phyloP scores from a whole-genome alignment of 2,113 vertebrate genomes.

The Lamprotornis superbus region DNA sequence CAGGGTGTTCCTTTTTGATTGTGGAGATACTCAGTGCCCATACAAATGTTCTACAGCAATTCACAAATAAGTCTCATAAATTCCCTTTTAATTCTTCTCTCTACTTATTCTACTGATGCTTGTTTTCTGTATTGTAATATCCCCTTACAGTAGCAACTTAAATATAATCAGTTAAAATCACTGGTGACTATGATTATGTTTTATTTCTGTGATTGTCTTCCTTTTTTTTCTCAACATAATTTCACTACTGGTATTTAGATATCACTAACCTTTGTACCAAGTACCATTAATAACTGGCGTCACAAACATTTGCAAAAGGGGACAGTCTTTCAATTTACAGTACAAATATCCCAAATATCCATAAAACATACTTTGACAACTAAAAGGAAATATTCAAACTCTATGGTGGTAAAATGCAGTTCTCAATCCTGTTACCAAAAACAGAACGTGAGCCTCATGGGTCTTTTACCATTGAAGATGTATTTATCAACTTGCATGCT shows the following conservation, averaged over 20 bases:
- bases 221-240: not conserved
- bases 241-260: not conserved
- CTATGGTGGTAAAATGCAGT: not conserved
- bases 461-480: not conserved
- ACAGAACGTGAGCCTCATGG: not conserved
- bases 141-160: not conserved
- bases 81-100: not conserved
- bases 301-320: not conserved
- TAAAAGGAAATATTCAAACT: not conserved
- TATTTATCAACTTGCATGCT: not conserved
- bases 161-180: not conserved
- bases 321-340: not conserved
- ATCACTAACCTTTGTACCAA: not conserved
- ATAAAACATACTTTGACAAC: not conserved
- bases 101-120: not conserved
- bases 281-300: not conserved
- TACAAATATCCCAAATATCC: not conserved
- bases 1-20: not conserved
- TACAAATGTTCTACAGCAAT: not conserved
- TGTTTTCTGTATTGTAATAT: not conserved
- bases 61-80: not conserved
- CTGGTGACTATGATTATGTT: not conserved
- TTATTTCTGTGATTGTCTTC: not conserved
- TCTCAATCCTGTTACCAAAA: not conserved
- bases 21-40: not conserved